Conservation (phyloP, 2,888 invertebrate species). For the Onchidella celtica region DNA sequence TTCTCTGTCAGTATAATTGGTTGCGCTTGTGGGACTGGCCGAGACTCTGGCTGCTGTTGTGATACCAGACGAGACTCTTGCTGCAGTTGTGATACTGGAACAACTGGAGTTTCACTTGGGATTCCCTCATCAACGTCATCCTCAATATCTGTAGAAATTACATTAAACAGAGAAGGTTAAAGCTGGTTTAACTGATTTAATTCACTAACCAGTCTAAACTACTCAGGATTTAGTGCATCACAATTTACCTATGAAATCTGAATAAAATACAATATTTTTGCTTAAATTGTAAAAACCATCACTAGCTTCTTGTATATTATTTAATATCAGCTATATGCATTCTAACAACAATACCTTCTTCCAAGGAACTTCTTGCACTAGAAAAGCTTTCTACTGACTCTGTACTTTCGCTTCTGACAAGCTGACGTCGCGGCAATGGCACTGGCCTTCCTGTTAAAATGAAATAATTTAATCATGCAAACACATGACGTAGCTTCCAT, state of each 20-base stretch:
- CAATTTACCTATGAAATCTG: no score
- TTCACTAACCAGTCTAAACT: no score
- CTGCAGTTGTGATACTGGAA: background rate
- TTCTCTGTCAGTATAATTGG: background rate
- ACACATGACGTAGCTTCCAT: no score
- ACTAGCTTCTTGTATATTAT: no score
- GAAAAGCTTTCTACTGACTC: conserved; percentile 48
- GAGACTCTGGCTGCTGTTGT: background rate
- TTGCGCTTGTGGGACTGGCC: background rate
- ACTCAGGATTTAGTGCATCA: background rate
- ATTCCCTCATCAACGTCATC: conserved; percentile 18
- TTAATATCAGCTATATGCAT: no score
- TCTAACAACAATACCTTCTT: conserved; percentile 36
- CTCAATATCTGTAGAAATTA: background rate
- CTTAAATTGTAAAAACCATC: no score
- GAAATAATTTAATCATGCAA: no score
- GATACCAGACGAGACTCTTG: background rate
- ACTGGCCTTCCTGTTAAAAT: no score
- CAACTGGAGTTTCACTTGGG: background rate
- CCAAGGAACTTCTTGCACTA: conserved; percentile 38
- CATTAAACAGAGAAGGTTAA: no score
- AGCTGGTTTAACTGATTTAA: no score
- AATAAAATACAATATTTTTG: no score
- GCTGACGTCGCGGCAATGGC: no score
- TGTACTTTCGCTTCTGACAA: conserved; percentile 33